Percentiles rank a stretch among this genome's conserved stretches.
phyloP scores from a whole-genome alignment of 2,797 vertebrate species.

The Malacoraja senta region DNA sequence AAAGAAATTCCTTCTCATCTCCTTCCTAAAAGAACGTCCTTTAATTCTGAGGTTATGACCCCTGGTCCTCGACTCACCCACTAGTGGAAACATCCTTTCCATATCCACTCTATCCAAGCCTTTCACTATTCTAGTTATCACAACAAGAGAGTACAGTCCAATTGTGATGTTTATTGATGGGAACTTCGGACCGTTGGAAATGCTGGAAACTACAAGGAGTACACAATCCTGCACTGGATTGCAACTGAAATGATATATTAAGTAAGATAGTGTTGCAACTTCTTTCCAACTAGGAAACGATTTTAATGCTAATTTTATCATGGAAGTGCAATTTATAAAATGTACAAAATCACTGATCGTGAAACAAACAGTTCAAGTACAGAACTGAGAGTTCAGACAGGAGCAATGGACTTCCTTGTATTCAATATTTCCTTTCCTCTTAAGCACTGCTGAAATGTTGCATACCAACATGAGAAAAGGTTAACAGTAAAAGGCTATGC shows the following conservation, averaged over 20 bases:
- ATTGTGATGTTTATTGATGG: neutral
- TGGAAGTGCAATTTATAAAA: constrained; percentile 23
- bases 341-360: neutral
- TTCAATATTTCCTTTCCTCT: no score
- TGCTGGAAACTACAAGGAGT: neutral
- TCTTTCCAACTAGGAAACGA: no score
- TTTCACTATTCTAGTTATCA: neutral
- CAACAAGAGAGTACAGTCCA: no score
- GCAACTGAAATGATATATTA: neutral
- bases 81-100: no score
- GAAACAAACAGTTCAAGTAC: neutral
- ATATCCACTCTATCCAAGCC: no score
- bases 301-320: neutral
- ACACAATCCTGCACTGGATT: neutral
- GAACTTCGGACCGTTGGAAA: neutral
- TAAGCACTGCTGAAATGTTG: neutral
- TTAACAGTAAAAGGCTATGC: no score
- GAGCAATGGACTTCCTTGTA: neutral
- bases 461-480: no score
- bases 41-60: no score
- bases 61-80: no score
- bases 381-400: constrained; percentile 15
- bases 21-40: no score
- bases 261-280: neutral
- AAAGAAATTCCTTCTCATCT: no score